These are phyloP conservation scores for Clarias batrachus DNA, from an alignment of 2,113 vertebrate species.

Conservation along the genomic window DNA sequence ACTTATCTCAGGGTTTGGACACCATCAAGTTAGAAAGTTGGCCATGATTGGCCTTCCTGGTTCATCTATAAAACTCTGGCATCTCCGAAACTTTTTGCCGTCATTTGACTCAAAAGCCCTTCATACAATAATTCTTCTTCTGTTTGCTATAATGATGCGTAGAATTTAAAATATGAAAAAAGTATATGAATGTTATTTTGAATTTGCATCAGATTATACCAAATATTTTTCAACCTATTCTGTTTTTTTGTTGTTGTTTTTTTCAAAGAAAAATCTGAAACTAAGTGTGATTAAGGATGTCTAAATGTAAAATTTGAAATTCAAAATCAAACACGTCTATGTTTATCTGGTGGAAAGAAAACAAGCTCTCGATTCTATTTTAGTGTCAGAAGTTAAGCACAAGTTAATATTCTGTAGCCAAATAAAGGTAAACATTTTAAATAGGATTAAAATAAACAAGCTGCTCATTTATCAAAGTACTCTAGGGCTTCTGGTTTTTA, in stretches of 20 bases:
- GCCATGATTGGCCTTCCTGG: too few relatives aligned
- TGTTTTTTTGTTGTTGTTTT: too few relatives aligned
- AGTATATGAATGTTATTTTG: neutral
- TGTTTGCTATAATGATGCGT: neutral
- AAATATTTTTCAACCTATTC: neutral
- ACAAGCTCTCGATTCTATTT: neutral
- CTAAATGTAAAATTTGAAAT: neutral
- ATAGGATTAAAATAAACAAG: neutral
- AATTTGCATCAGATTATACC: neutral
- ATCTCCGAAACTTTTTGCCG: too few relatives aligned
- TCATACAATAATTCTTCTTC: neutral
- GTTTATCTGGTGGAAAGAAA: neutral
- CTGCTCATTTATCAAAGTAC: neutral
- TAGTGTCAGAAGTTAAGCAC: neutral
- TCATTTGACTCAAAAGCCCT: too few relatives aligned
- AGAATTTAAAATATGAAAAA: neutral
- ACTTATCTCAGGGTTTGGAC: too few relatives aligned
- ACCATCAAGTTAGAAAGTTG: too few relatives aligned
- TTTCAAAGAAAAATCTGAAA: neutral
- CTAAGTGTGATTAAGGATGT: neutral
- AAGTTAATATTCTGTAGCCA: neutral
- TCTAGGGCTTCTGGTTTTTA: neutral
- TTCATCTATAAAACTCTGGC: too few relatives aligned
- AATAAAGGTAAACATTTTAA: neutral
- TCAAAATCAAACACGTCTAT: neutral